Evolutionary conservation across 2,888 invertebrate species (phyloP), one percentile per base, ranked within the genome.

Genomic region (Agriopis aurantiaria): DNA sequence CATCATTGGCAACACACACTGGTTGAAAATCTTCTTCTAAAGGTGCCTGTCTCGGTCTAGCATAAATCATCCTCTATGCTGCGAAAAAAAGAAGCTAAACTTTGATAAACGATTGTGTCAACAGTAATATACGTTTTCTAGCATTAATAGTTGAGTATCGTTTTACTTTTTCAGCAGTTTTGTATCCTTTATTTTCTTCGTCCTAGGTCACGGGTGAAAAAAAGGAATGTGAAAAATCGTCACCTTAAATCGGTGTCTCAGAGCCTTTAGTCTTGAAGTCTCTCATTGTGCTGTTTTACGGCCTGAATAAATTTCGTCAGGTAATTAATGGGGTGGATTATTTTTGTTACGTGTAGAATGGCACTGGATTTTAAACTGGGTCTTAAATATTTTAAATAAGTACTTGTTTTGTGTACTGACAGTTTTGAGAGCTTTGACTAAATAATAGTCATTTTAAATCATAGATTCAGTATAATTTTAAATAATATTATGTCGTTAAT

Each of bases 211-310:
- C 58, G 1, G 8, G n/a, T 33, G 23, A 45, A 68, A 52, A n/a
- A 45, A 57, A 57, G 62, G 57, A n/a, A 58, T 45, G n/a, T 57
- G 62, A 68, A 62, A 63, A 52, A 68, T 63, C 2, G 52, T 17
- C 48, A 53, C 40, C 56, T 52, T 23, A 57, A 57, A 65, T 46
- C 40, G 17, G 40, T 17, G 62, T 40, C 63, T 68, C 55, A 40
- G n/a, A 55, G 23, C 51, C 40, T 33, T 17, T 41, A 46, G 48
- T 45, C n/a, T 49, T 33, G 17, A 14, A 51, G 48, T 14, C 59
- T 60, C 64, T 60, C 45, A 59, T 64, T 60, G 45, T 4, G 59
- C 17, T 64, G 49, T 56, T 56, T 65, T 45, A 65, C 64, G 65
- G 45, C 9, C 11, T 5, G 41, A 55, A 68, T 68, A 64, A 59